Evolutionary conservation across 2,888 invertebrate species (phyloP), one percentile per base, ranked within the genome.

Genomic region (Agriopis aurantiaria): DNA sequence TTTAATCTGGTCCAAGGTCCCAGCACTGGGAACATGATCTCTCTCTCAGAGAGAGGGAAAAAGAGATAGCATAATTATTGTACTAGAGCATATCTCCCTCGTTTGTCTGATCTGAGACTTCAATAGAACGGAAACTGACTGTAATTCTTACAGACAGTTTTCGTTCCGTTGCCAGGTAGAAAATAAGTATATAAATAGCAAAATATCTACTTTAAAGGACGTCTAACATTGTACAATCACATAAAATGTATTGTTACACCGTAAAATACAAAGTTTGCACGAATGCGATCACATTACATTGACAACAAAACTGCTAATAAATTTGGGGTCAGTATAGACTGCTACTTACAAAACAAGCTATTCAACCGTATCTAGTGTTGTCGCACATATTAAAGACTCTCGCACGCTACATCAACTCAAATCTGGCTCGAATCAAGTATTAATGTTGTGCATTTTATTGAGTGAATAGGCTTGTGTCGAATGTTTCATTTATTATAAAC

Each of bases 331-430:
- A 65, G n/a, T 51, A 69, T 45, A 57, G 17, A 64, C 59, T 56
- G 65, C 68, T 67, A 76, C 74, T 75, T 77, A 79, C 72, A 73
- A 75, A 74, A 71, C 62, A 60, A 61, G 1, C 46, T 45, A 57
- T 57, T 41, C 56, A 56, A n/a, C 41, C n/a, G 41, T 56, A 41
- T 14, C 7, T 3, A 33, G 9, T 55, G 14, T 56, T 5, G 43
- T 46, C 12, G 23, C 46, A 23, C 45, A 12, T 4, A 33, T 9
- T 46, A 46, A 23, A 46, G 45, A 23, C 7, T 8, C 0, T 48
- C 23, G 46, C 58, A 46, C 58, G 48, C 46, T 9, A 8, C 8
- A 17, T 23, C 23, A 17, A 46, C 45, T 45, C 8, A 12, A 58
- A 2, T 23, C 7, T 56, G 2, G 9, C 3, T 55, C 40, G 40